Base-by-base conservation (phyloP, 1,140 invertebrate genomes). In the Penaeus chinensis region DNA sequence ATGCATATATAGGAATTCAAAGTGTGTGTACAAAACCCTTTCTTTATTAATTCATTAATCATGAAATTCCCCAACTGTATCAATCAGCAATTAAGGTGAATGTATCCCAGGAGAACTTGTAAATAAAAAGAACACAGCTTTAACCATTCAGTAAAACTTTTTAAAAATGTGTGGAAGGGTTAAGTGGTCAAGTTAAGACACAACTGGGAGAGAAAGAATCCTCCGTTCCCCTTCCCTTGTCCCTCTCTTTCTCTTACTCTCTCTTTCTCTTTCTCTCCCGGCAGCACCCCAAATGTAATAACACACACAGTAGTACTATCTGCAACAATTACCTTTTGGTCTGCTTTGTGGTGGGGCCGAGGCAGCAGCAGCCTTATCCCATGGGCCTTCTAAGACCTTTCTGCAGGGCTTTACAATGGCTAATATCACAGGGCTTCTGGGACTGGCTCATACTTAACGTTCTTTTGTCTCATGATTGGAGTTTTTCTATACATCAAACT, bases 361-460 rank as follows among this genome's bases (percentile, higher is more conserved):
- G 60, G 80, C 81, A 65, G 81, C 77, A 85, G 77, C 84, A 78
- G 42, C 62, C 84, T 85, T 63, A 63, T 85, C 84, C 76, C 37
- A 79, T 54, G 76, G 62, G 63, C 77, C 82, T 74, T 42, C 82
- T 84, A 82, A 84, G 66, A 71, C n/a, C 54, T 69, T 54, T 74
- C 69, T 61, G 82, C 69, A 76, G 63, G 54, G 82, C 47, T 71
- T 85, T 85, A 80, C 76, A 79, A 65, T 85, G 77, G 84, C 84
- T 85, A 85, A 85, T 85, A 85, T 85, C 84, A 69, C 76, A 78
- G 79, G 84, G 84, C 84, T 85, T 84, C 82, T 84, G 82, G 82
- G 82, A 84, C 82, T 84, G 82, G 82, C 82, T 84, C 82, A 37
- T 22, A 32, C 82, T 79, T 27, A 22, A 54, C 77, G 2, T 42